Conservation (phyloP, 2,888 invertebrate genomes). For the Tanytarsus gracilentus region DNA sequence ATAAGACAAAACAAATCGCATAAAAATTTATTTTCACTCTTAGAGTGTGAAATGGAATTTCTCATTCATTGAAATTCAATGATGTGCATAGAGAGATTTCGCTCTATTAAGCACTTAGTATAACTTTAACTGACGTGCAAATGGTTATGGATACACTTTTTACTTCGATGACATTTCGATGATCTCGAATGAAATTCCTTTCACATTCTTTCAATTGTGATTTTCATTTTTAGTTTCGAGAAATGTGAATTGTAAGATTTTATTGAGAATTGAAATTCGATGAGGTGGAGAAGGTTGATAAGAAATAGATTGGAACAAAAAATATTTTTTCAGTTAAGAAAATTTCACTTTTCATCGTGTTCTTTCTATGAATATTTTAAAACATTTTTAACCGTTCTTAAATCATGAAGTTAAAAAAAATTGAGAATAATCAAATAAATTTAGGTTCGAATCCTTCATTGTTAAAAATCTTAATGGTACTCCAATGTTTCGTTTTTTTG, state of each 20-base stretch:
- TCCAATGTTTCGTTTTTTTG: too few species aligned
- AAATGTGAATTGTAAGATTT: not conserved
- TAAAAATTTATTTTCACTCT: conserved; percentile 11
- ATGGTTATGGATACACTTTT: conserved; percentile 21
- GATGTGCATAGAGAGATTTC: not conserved
- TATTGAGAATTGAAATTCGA: not conserved
- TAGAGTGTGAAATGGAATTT: not conserved
- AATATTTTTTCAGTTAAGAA: not conserved
- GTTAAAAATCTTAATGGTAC: too few species aligned
- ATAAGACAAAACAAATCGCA: conserved; percentile 7
- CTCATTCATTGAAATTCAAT: conserved; percentile 2
- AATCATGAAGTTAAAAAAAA: too few species aligned
- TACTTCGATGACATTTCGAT: too few species aligned
- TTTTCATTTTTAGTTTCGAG: not conserved
- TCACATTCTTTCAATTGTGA: not conserved
- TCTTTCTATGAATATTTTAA: too few species aligned
- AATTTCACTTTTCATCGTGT: too few species aligned
- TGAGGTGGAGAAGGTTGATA: not conserved
- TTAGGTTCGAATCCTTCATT: too few species aligned
- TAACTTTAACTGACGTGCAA: conserved; percentile 10
- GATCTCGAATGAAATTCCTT: not conserved
- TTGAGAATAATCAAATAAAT: too few species aligned
- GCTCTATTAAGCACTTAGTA: conserved; percentile 2
- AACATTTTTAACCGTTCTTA: too few species aligned
- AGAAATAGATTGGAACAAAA: not conserved